phyloP scores from a whole-genome alignment of 2,888 invertebrate genomes.

The Nomada ruficornis region DNA sequence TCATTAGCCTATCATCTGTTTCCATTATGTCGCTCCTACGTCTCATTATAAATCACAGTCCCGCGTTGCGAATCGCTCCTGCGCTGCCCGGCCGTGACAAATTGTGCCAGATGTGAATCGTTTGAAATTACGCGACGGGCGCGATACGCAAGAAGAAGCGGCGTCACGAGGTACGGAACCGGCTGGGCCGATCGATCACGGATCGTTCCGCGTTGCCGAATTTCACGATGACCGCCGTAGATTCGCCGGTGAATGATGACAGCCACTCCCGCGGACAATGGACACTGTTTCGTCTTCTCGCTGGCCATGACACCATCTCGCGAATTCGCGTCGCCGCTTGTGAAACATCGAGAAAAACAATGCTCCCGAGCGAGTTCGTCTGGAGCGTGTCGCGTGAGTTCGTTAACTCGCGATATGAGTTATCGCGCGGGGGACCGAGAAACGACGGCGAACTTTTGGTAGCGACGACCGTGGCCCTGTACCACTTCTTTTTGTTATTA shows the following conservation, averaged over 20 bases:
- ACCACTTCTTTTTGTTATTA: conserved; percentile 1
- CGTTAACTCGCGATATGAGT: conserved; percentile 36
- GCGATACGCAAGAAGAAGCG: conserved; percentile 18
- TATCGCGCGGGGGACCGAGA: conserved; percentile 4
- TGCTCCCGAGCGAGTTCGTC: conserved; percentile 28
- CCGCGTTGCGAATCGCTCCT: conserved; percentile 48
- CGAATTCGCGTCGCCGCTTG: conserved; percentile 32
- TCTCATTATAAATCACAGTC: conserved; percentile 50
- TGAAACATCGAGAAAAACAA: conserved; percentile 43
- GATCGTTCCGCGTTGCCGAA: conserved; percentile 56
- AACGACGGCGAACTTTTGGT: not conserved
- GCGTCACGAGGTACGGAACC: conserved; percentile 14
- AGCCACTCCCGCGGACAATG: conserved; percentile 31
- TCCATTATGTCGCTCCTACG: conserved; percentile 52
- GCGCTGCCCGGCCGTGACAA: conserved; percentile 55
- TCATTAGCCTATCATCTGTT: conserved; percentile 56
- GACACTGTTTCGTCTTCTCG: conserved; percentile 31
- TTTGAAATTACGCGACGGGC: conserved; percentile 21
- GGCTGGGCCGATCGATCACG: conserved; percentile 21
- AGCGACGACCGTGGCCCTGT: conserved; percentile 10
- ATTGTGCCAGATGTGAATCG: conserved; percentile 64
- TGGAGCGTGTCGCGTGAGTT: conserved; percentile 33
- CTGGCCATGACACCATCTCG: conserved; percentile 62
- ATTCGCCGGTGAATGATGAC: conserved; percentile 63
- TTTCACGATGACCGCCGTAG: conserved; percentile 61